Evolutionary conservation across 2,888 invertebrate genomes (phyloP), one percentile per base, ranked within the genome.

Genomic region (Ischnus inquisitorius): DNA sequence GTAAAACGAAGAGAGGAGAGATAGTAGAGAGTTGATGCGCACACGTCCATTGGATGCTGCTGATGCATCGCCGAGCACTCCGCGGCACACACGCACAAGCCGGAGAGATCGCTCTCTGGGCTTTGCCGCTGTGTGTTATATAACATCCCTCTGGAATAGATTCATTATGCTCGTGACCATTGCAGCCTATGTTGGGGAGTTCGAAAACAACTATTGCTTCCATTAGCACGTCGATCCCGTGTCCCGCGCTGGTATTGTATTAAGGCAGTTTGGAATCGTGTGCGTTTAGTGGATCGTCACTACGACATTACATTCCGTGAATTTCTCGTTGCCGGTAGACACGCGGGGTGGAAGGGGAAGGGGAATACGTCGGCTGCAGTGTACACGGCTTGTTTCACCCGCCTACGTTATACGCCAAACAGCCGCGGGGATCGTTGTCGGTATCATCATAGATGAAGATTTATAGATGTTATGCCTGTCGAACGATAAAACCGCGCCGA

Each of bases 91-190:
- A 67, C 79, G 12, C 76, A 69, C 79, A 67, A 72, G 57, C 60
- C 48, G 41, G 12, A 64, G 12, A 43, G 34, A 74, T 57, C 54
- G 67, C 79, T 34, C 62, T 39, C 64, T 71, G 34, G 4, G 41
- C 68, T 22, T 19, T 57, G 22, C 48, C 19, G 28, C 41, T 67
- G 74, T 79, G 64, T 57, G 48, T 19, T 51, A 62, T 68, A 54
- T 74, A 77, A 79, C 79, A 86, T 87, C 88, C 88, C 86, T 82
- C 69, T 86, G 88, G 87, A 90, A 91, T 89, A 88, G 91, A 91
- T 89, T 90, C 90, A 91, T 91, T 91, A 91, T 88, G 87, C 86
- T 86, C 84, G 87, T 88, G 88, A 89, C 88, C 88, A 86, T 85
- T 68, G 87, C 85, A 85, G 88, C 88, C 14, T 81, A 87, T 88